Conservation (phyloP, 2,113 vertebrate genomes). For the Phalacrocorax carbo region DNA sequence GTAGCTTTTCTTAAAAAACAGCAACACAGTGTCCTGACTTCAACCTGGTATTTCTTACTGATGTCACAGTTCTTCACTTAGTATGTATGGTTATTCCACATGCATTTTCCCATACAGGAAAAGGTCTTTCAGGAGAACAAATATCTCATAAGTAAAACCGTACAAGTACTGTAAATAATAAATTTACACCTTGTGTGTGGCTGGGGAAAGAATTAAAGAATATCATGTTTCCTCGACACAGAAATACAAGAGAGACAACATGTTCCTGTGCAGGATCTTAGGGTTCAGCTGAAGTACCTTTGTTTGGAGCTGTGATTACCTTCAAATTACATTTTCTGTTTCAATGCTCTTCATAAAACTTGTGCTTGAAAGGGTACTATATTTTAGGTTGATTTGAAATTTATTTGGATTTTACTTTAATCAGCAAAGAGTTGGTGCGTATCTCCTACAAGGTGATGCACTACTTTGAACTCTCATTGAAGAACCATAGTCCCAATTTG, state of each 20-base stretch:
- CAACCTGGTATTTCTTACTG: not conserved
- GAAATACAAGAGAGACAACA: constrained; percentile 3
- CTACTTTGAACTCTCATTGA: not conserved
- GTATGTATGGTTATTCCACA: not conserved
- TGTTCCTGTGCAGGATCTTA: not conserved
- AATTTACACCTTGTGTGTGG: constrained; percentile 38
- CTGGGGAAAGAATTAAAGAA: constrained; percentile 20
- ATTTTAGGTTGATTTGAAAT: constrained; percentile 17
- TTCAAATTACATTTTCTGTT: constrained; percentile 27
- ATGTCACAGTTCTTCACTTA: constrained; percentile 9
- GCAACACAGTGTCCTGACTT: not conserved
- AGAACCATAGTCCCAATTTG: not conserved
- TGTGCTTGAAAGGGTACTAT: not conserved
- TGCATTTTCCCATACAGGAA: constrained; percentile 30
- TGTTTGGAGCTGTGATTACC: not conserved
- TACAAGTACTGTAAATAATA: constrained; percentile 47
- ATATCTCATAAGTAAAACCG: constrained; percentile 46
- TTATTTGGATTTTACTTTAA: not conserved
- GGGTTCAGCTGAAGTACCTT: not conserved
- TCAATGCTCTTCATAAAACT: constrained; percentile 38
- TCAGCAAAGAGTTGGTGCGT: not conserved
- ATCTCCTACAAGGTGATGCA: not conserved
- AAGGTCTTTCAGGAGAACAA: constrained; percentile 19
- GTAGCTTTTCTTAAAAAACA: constrained; percentile 7
- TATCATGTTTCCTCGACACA: not conserved